Conservation (phyloP, 2,888 invertebrate species). For the Zhuqinia jingwanae region DNA sequence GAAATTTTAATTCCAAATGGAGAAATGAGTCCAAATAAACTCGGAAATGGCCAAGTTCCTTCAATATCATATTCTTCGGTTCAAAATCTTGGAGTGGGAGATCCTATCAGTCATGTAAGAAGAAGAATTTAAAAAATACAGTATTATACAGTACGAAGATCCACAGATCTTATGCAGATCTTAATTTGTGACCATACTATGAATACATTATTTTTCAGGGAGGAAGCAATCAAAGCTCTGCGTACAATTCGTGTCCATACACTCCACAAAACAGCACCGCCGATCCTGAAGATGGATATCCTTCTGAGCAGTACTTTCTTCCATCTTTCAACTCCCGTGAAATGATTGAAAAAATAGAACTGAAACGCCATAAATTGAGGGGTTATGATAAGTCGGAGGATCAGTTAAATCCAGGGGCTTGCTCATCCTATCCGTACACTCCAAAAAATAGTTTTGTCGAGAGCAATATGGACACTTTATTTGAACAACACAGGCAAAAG, state of each 20-base stretch:
- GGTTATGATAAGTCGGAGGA: conserved; percentile 79
- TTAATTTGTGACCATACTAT: no score
- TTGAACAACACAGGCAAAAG: conserved; percentile 70
- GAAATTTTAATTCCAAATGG: conserved; percentile 78
- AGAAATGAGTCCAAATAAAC: conserved; percentile 78
- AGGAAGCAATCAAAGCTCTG: conserved; percentile 80
- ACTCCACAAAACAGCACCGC: conserved; percentile 81
- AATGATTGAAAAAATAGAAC: conserved; percentile 81
- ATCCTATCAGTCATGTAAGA: conserved; percentile 78
- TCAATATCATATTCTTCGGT: conserved; percentile 77
- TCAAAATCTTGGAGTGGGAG: conserved; percentile 77
- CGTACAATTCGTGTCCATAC: conserved; percentile 80
- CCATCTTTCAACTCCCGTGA: conserved; percentile 82
- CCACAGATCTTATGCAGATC: no score
- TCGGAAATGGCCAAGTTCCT: conserved; percentile 70
- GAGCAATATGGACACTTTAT: conserved; percentile 78
- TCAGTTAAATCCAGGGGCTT: conserved; percentile 78
- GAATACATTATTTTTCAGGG: no score
- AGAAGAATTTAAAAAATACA: neutral
- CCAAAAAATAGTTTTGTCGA: conserved; percentile 81
- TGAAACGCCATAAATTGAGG: conserved; percentile 80
- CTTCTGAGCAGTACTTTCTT: conserved; percentile 79
- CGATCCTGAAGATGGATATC: conserved; percentile 80
- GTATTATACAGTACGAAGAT: no score
- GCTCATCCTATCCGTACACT: conserved; percentile 80